Evolutionary conservation across 2,113 vertebrate genomes (phyloP), one percentile per base, ranked within the genome.

Genomic region (Tragelaphus strepsiceros): DNA sequence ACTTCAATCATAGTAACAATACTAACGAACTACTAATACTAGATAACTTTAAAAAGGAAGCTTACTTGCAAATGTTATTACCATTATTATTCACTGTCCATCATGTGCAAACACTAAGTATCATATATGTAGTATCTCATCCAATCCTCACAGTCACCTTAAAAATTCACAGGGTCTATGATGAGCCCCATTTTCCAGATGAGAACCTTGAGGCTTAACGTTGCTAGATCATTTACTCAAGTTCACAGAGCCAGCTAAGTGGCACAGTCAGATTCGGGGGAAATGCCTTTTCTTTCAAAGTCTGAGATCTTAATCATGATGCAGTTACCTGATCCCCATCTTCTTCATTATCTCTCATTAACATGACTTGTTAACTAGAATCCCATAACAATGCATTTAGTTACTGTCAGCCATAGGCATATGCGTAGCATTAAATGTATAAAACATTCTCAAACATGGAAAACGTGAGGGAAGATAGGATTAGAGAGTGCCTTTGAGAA

Each of bases 41-140:
- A 22, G 16, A 4, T 81, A 46, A 51, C 4, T 43, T 24, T 19
- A 46, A 11, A 90, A 64, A 22, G 5, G 54, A 35, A 32, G 6
- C 1, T 24, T 19, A 51, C 10, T 58, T 58, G 78, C 13, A 17
- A 83, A 53, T 14, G 26, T 32, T 28, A 32, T 49, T 28, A 12
- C 26, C 2, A 1, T 58, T 9, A 19, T 3, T 19, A 26, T 21
- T 43, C 3, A 6, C 4, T 62, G 1, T 8, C 39, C 6, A 4
- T 13, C 22, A 6, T 0, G 0, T 32, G 26, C 16, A 10, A 39
- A n/a, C 22, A 16, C 28, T 26, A 9, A 87, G 9, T 11, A 5
- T 32, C 26, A 0, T 30, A 2, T 12, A 3, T 1, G 14, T 51
- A n/a, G 13, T 14, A 15, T 6, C 24, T 88, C 22, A 17, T 19